These are phyloP conservation scores for Pipistrellus kuhlii DNA, from an alignment of 2,797 vertebrate genomes.

Conservation along the genomic window DNA sequence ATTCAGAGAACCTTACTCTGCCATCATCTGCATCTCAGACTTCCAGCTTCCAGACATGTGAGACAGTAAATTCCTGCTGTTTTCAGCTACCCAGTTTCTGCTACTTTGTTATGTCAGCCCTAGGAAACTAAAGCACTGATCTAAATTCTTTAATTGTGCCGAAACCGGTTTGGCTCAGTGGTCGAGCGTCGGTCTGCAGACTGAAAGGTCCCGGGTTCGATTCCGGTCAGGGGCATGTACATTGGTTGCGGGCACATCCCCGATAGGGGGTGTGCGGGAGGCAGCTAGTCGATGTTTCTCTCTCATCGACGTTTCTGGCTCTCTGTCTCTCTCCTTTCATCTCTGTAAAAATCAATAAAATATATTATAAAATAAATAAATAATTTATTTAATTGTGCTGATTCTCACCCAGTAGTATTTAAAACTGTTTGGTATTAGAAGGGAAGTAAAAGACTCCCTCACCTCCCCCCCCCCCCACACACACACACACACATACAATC, in stretches of 20 bases:
- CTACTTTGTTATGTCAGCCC: not conserved
- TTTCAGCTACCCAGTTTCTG: not conserved
- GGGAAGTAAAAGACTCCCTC: not conserved
- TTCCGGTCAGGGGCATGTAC: too few relatives aligned
- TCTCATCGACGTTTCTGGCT: too few relatives aligned
- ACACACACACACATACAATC: not conserved
- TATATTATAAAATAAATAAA: too few relatives aligned
- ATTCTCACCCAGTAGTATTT: not conserved
- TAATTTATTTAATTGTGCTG: not conserved
- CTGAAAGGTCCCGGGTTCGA: too few relatives aligned
- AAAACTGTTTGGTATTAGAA: not conserved
- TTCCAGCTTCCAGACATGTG: not conserved
- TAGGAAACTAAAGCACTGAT: not conserved
- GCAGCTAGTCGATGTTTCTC: too few relatives aligned
- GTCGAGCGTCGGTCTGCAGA: too few relatives aligned
- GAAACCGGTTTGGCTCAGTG: too few relatives aligned
- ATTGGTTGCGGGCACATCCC: too few relatives aligned
- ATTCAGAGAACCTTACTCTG: not conserved
- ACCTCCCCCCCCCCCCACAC: not conserved
- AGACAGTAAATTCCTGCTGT: not conserved
- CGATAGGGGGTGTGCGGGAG: too few relatives aligned
- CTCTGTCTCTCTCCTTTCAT: too few relatives aligned
- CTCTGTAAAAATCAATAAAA: too few relatives aligned
- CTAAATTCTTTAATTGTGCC: not conserved
- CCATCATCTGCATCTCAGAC: not conserved